Evolutionary conservation across 2,797 vertebrate species (phyloP).

Genomic region (Anguilla marmorata): DNA sequence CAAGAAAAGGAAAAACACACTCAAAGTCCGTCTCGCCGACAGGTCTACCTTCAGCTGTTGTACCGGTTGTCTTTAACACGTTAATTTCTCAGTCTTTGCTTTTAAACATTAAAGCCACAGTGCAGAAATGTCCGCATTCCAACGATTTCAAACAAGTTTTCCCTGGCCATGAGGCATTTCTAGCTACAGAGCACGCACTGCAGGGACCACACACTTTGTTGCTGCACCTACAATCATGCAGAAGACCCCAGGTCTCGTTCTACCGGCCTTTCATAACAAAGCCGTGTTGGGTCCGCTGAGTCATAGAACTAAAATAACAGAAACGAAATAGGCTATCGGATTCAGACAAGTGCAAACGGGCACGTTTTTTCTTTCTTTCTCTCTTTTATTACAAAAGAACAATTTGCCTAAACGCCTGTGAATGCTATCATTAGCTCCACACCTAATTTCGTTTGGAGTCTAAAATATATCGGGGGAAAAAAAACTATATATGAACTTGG

Average conservation of each 20-base stretch:
- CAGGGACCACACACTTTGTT: conserved; percentile 80
- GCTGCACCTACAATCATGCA: conserved; percentile 43
- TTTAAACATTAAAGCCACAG: conserved; percentile 12
- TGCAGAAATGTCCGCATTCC: conserved; percentile 62
- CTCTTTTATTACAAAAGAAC: conserved; percentile 1
- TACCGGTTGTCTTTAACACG: conserved; percentile 18
- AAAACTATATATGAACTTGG: neutral
- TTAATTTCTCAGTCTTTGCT: conserved; percentile 11
- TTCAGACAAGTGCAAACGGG: conserved; percentile 13
- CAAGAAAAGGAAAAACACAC: conserved; percentile 48
- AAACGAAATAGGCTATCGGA: neutral
- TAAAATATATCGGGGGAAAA: neutral
- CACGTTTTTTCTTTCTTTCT: neutral
- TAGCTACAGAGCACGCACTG: conserved; percentile 71
- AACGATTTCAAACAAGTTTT: conserved; percentile 64
- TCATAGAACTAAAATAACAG: neutral
- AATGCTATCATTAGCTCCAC: neutral
- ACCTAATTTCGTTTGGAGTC: neutral
- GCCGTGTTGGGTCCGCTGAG: neutral
- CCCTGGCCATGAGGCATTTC: conserved; percentile 68
- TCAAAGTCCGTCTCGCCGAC: conserved; percentile 9
- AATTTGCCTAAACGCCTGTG: neutral
- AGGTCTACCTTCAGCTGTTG: neutral
- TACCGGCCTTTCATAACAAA: conserved; percentile 1
- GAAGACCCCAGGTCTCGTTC: neutral